These are phyloP conservation scores for Andrena trimmerana DNA, from an alignment of 2,888 invertebrate genomes.

Conservation along the genomic window DNA sequence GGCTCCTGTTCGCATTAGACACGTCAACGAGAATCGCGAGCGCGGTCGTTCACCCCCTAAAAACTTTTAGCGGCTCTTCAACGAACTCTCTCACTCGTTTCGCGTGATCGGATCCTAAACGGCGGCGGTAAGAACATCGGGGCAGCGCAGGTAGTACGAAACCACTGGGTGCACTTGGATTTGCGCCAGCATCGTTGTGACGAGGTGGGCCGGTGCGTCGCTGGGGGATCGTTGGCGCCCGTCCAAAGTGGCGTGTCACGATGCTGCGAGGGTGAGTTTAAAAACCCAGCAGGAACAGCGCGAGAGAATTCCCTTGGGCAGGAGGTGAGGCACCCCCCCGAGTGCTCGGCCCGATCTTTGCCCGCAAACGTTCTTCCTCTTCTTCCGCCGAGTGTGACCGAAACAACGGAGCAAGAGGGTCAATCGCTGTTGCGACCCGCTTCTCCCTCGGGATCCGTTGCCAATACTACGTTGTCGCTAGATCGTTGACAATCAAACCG, in stretches of 20 bases:
- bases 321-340: conserved; percentile 12
- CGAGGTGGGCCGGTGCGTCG: conserved; percentile 34
- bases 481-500: conserved; percentile 17
- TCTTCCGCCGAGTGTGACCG: neutral
- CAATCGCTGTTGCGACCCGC: neutral
- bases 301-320: conserved; percentile 8
- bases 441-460: neutral
- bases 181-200: conserved; percentile 69
- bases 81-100: conserved; percentile 16
- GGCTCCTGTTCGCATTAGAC: conserved; percentile 38
- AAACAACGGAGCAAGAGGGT: conserved; percentile 4
- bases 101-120: conserved; percentile 11
- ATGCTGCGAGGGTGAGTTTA: conserved; percentile 49
- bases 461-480: neutral
- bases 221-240: conserved; percentile 45
- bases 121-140: neutral
- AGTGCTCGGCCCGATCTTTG: conserved; percentile 9
- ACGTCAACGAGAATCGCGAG: conserved; percentile 4
- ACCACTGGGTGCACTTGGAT: conserved; percentile 64
- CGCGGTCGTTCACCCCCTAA: conserved; percentile 36
- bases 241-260: conserved; percentile 65
- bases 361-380: conserved; percentile 19
- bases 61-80: neutral
- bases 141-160: conserved; percentile 51
- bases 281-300: conserved; percentile 12